phyloP scores from a whole-genome alignment of 2,113 vertebrate genomes.

The Gymnobelideus leadbeateri region DNA sequence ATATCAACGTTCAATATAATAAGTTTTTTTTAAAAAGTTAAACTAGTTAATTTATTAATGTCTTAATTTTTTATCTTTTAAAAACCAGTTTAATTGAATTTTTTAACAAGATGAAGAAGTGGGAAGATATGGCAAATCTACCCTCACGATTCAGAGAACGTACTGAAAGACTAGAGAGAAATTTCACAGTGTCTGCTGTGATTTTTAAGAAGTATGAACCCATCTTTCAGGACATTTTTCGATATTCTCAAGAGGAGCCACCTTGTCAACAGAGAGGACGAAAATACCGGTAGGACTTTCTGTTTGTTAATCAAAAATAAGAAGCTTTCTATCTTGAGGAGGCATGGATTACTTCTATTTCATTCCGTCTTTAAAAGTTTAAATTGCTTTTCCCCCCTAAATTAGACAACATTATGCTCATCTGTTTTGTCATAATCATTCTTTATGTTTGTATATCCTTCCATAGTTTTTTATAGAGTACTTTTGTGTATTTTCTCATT shows the following conservation, averaged over 20 bases:
- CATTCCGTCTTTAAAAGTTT: background rate
- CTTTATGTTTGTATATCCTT: background rate
- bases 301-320: background rate
- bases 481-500: background rate
- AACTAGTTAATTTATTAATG: constrained; percentile 36
- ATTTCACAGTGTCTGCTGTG: constrained; percentile 95
- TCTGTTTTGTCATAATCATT: background rate
- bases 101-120: constrained; percentile 98
- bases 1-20: constrained; percentile 30
- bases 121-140: constrained; percentile 96
- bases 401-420: background rate
- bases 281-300: constrained; percentile 90
- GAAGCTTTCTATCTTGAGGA: background rate
- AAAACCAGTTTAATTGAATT: constrained; percentile 93
- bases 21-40: constrained; percentile 33
- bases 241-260: constrained; percentile 91
- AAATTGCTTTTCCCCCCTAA: background rate
- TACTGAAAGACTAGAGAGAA: constrained; percentile 93
- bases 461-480: background rate
- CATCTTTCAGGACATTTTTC: constrained; percentile 95
- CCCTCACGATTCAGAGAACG: constrained; percentile 91
- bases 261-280: constrained; percentile 92
- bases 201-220: constrained; percentile 97
- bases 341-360: background rate
- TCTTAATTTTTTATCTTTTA: constrained; percentile 26